A percentile compares a stretch with the other conserved stretches of the same genome.
phyloP scores from a whole-genome alignment of 2,113 vertebrate species.

The Alligator mississippiensis region DNA sequence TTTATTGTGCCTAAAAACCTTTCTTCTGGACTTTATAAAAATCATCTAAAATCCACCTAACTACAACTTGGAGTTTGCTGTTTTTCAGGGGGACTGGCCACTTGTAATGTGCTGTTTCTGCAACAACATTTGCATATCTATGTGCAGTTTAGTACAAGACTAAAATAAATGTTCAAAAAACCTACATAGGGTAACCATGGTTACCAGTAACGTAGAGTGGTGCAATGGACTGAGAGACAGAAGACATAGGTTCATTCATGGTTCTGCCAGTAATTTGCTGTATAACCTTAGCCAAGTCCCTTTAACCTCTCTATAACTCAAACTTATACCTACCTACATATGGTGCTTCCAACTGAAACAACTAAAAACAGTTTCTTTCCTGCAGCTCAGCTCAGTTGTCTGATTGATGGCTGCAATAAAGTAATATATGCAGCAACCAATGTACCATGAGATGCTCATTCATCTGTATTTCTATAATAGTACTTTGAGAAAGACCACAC shows the following conservation, averaged over 20 bases:
- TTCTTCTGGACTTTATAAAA: neutral
- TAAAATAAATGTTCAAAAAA: neutral
- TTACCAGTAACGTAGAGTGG: neutral
- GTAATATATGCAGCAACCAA: no score
- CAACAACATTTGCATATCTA: neutral
- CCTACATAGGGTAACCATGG: neutral
- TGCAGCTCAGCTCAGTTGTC: no score
- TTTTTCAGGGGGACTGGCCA: neutral
- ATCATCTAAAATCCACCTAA: neutral
- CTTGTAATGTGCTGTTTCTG: neutral
- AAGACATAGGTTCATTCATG: neutral
- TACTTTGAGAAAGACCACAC: no score
- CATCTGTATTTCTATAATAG: no score
- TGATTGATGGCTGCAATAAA: no score
- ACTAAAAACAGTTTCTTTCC: no score
- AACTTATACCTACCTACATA: neutral
- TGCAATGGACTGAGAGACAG: neutral
- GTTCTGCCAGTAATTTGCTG: neutral
- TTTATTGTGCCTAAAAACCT: slow-evolving; percentile 19
- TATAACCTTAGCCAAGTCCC: neutral
- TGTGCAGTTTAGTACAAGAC: neutral
- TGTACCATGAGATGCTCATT: no score
- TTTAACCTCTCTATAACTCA: neutral
- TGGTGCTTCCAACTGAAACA: no score
- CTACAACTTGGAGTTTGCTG: rapidly evolving